Base-by-base conservation (phyloP, 2,888 invertebrate genomes). In the Microdon myrmicae region DNA sequence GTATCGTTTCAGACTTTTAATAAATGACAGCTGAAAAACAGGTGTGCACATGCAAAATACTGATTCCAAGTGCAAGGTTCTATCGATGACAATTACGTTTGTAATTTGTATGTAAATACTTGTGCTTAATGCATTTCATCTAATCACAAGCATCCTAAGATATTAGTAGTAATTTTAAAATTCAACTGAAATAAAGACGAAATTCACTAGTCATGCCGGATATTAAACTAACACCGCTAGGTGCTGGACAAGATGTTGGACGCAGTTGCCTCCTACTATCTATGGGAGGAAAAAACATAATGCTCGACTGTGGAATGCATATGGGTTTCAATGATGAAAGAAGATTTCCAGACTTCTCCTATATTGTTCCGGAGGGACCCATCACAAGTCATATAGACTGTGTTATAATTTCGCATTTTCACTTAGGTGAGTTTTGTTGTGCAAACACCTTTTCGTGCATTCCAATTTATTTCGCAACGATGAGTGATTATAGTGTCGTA, bases 281-380 rank as follows among this genome's bases (percentile, higher is more conserved):
- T 0, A 93, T 98, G 86, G 96, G 96, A 29, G 96, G 96, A 13
- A 98, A 98, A 81, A 98, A 97, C 77, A 92, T 99, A 43, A 99
- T 99, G 99, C 82, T 99, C 38, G 99, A 99, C 78, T 99, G 99
- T 79, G 99, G 99, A 26, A 99, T 99, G 98, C 99, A 99, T 77
- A 99, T 99, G 99, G 99, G 99, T 0, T 98, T 90, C 76, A 94
- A 96, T 71, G 98, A 99, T 78, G 97, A 97, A 78, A 83, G 97
- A 39, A 84, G 97, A 53, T 99, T 99, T 78, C 99, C 99, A 0
- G 99, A 99, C 79, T 99, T 99, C 75, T 90, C 94, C 0, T 98
- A 94, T 77, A 94, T 98, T 51, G 88, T 90, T 0, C 87, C 89
- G 0, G 94, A 94, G 73, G 96, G 95, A 0, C 90, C 93, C 0